phyloP scores from a whole-genome alignment of 2,113 vertebrate genomes.

The Percina caprodes region DNA sequence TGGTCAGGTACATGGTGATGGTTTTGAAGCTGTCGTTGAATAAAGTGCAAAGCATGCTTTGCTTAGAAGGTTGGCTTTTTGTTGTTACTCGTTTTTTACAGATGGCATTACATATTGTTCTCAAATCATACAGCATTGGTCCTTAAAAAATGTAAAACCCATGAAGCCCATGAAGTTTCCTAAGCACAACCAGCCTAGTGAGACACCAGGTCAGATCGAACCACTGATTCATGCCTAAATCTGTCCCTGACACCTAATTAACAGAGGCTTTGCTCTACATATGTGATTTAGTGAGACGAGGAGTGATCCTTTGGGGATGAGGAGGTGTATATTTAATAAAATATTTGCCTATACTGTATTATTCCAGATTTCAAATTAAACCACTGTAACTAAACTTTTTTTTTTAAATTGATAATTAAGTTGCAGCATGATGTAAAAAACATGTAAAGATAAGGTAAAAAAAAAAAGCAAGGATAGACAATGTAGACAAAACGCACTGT shows the following conservation, averaged over 20 bases:
- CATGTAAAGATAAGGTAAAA: not conserved
- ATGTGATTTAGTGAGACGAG: not conserved
- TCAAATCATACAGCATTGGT: not conserved
- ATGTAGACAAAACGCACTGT: not conserved
- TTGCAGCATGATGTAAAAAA: not conserved
- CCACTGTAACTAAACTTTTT: not conserved
- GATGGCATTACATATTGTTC: not conserved
- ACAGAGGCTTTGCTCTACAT: not conserved
- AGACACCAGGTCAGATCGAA: slow-evolving; percentile 1
- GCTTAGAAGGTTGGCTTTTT: not conserved
- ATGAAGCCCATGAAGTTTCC: not conserved
- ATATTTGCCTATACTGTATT: not conserved
- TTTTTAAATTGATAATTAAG: not conserved
- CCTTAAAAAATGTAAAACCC: too few species aligned
- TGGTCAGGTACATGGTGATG: not conserved
- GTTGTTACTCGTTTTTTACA: not conserved
- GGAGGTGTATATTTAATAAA: not conserved
- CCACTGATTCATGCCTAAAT: not conserved
- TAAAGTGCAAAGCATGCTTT: not conserved
- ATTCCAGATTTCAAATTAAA: not conserved
- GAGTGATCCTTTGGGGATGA: not conserved
- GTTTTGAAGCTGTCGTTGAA: not conserved
- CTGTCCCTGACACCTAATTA: not conserved
- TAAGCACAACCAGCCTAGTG: not conserved
- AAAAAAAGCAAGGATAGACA: not conserved